Evolutionary conservation across 2,888 invertebrate genomes (phyloP).

Genomic region (Dolichomitus sp.): DNA sequence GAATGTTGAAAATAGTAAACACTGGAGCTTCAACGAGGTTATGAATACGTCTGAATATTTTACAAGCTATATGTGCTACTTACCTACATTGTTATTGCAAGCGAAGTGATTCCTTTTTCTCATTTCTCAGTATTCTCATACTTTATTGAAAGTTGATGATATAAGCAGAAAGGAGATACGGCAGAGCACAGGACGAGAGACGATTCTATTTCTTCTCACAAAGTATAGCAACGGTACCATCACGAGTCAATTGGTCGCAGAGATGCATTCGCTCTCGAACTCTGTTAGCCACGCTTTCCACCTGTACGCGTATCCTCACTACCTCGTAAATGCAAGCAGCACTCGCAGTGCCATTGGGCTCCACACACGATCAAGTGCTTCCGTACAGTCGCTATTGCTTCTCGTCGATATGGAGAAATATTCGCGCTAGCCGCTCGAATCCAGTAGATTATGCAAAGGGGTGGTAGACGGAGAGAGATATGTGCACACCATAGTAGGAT

Average conservation of each 20-base stretch:
- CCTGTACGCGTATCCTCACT: constrained; percentile 6
- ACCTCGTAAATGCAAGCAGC: constrained; percentile 33
- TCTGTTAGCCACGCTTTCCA: constrained; percentile 8
- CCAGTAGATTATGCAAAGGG: constrained; percentile 34
- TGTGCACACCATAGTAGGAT: background rate
- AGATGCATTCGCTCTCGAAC: background rate
- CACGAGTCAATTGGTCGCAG: constrained; percentile 35
- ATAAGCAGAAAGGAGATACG: background rate
- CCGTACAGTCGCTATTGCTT: constrained; percentile 69
- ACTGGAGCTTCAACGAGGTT: too few species aligned
- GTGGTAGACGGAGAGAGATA: constrained; percentile 54
- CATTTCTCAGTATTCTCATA: constrained; percentile 9
- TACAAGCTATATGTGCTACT: background rate
- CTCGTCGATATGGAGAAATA: constrained; percentile 79
- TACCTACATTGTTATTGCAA: background rate
- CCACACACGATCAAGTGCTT: constrained; percentile 43
- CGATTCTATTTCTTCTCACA: constrained; percentile 24
- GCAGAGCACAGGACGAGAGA: background rate
- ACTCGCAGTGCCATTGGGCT: constrained; percentile 22
- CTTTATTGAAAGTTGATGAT: constrained; percentile 25
- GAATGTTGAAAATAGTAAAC: too few species aligned
- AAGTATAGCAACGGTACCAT: background rate
- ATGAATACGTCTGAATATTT: too few species aligned
- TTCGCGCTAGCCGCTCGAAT: constrained; percentile 67
- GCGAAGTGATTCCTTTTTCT: background rate